Base-by-base conservation (phyloP, 2,113 vertebrate genomes). In the Epinephelus moara region DNA sequence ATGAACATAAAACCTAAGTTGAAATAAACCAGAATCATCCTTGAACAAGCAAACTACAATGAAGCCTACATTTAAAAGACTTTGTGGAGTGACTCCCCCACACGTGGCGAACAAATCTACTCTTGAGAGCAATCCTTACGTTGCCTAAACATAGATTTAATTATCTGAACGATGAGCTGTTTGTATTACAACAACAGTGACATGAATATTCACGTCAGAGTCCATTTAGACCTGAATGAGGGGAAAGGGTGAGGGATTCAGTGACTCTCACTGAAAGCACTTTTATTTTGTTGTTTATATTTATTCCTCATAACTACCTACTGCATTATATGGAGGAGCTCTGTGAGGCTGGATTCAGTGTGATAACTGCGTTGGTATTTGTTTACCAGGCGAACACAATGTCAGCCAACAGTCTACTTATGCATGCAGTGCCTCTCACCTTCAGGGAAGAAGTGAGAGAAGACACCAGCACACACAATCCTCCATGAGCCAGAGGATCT, bases 401-500 rank as follows among this genome's bases (percentile, higher is more conserved):
- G 85, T 87, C 86, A 86, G 77, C 78, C 79, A 42, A 68, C 55
- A 23, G 71, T 86, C 75, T 69, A 73, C 88, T 88, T 85, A 86
- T 6, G 86, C 77, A 73, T 75, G 72, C 73, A 19, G 61, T 74
- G 67, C 59, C 85, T 77, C 70, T 91, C 88, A 88, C 87, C 93
- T 74, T 90, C 87, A 92, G 88, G 87, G 88, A 81, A 47, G 87
- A 69, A 27, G 83, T 15, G 27, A 67, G 83, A 84, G 75, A 66
- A 72, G 70, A 85, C 88, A 62, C 88, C 66, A 78, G 85, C 87
- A 30, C 74, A 25, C 72, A 23, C 80, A 84, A 57, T 82, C 88
- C 72, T 88, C 86, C 68, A 25, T 40, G 69, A 90, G 86, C 89
- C 88, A 64, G n/a, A 85, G 80, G 78, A 84, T 87, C 85, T 81